These are phyloP conservation scores for Ptychodera flava DNA, from an alignment of 35 echinoderm and acorn worm species.

Conservation along the genomic window DNA sequence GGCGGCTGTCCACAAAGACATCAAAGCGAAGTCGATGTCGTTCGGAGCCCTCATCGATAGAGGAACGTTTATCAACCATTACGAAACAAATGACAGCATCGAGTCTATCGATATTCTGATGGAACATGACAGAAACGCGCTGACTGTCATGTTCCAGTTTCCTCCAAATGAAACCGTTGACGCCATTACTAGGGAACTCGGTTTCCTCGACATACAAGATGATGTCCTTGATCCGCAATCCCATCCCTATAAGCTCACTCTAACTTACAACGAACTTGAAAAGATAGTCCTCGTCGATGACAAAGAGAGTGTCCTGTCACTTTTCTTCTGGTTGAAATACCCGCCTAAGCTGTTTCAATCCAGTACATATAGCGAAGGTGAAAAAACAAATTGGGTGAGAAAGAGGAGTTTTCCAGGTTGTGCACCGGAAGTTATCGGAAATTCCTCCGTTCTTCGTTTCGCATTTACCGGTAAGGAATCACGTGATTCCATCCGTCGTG, in stretches of 20 bases:
- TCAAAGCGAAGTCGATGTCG: not conserved
- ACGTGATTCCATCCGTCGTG: not conserved
- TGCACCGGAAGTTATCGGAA: not conserved
- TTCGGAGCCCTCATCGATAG: not conserved
- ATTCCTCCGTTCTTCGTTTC: not conserved
- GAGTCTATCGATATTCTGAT: not conserved
- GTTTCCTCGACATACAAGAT: too few relatives aligned
- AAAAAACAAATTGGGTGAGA: not conserved
- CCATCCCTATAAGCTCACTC: not conserved
- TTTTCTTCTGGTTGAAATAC: not conserved
- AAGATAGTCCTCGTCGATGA: not conserved
- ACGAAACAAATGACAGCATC: not conserved
- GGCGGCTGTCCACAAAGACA: not conserved
- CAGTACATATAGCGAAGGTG: too few relatives aligned
- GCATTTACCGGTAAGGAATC: not conserved
- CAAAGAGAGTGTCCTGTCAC: not conserved
- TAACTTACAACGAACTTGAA: not conserved
- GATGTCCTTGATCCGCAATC: not conserved
- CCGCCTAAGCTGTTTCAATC: too few relatives aligned
- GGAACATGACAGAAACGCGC: not conserved
- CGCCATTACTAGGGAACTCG: too few relatives aligned
- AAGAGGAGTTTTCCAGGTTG: not conserved
- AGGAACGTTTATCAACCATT: not conserved
- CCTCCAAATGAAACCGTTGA: too few relatives aligned
- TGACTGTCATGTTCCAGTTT: too few relatives aligned